Evolutionary conservation across 2,797 vertebrate species (phyloP).

Genomic region (Falco berigora): DNA sequence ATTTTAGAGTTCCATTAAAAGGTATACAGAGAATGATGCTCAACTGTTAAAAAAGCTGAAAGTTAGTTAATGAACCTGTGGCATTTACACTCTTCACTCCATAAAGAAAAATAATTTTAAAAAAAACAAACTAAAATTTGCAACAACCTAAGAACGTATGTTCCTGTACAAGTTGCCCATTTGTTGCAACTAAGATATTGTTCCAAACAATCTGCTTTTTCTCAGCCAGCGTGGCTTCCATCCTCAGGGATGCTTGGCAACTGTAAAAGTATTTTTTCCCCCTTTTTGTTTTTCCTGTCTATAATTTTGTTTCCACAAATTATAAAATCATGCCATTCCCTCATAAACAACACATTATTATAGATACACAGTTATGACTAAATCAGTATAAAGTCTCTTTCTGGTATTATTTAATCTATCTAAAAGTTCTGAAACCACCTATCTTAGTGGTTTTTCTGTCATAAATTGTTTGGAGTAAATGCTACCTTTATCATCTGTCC

Average conservation of each 20-base stretch:
- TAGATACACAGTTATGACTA: neutral
- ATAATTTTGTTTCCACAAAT: neutral
- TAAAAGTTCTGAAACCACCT: neutral
- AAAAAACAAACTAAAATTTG: neutral
- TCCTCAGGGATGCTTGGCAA: neutral
- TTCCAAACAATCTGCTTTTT: neutral
- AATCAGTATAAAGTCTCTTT: conserved; percentile 2
- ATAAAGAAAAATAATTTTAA: neutral
- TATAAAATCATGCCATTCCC: neutral
- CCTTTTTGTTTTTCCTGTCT: neutral
- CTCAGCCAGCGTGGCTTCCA: neutral
- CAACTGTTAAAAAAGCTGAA: neutral
- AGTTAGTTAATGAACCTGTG: neutral
- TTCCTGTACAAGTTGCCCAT: fast-evolving
- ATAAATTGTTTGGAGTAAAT: neutral
- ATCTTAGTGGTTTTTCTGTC: neutral
- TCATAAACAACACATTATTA: neutral
- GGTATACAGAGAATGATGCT: neutral
- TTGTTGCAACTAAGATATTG: neutral
- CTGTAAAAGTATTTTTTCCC: neutral
- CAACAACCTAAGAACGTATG: fast-evolving
- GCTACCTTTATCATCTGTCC: neutral
- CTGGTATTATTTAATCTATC: neutral
- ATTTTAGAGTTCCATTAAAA: neutral
- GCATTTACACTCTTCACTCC: neutral